These are phyloP conservation scores for Euura lappo DNA, from an alignment of 1,140 invertebrate species.

Conservation along the genomic window DNA sequence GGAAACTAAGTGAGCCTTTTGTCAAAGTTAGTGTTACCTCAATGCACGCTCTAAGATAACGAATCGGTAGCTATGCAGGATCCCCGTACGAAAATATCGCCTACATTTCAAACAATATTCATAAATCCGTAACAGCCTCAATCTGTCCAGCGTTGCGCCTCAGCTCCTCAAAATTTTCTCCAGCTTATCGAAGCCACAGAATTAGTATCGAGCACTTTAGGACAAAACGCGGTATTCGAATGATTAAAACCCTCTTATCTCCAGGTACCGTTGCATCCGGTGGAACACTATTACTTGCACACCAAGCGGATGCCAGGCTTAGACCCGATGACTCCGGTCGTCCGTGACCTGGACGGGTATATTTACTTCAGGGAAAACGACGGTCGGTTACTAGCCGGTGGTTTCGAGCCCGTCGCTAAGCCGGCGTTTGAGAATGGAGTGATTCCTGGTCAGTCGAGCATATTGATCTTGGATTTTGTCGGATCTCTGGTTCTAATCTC, in stretches of 20 bases:
- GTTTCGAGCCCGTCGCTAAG: constrained; percentile 87
- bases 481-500: background rate
- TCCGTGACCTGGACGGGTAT: constrained; percentile 89
- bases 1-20: constrained; percentile 80
- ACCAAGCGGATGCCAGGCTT: constrained; percentile 79
- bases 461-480: background rate
- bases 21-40: constrained; percentile 68
- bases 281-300: constrained; percentile 91
- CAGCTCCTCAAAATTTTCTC: too few species aligned
- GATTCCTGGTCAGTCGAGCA: constrained; percentile 62
- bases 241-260: constrained; percentile 13
- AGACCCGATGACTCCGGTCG: constrained; percentile 79
- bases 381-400: constrained; percentile 80
- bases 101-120: too few species aligned
- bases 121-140: too few species aligned
- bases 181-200: too few species aligned
- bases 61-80: background rate
- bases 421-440: constrained; percentile 85
- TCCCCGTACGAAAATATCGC: too few species aligned
- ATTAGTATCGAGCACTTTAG: too few species aligned
- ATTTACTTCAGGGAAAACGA: constrained; percentile 86
- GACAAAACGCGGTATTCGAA: background rate
- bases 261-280: constrained; percentile 84
- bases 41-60: background rate
- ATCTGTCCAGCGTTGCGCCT: too few species aligned